Conservation (phyloP, 2,113 vertebrate species). For the Leptobrachium leishanense region DNA sequence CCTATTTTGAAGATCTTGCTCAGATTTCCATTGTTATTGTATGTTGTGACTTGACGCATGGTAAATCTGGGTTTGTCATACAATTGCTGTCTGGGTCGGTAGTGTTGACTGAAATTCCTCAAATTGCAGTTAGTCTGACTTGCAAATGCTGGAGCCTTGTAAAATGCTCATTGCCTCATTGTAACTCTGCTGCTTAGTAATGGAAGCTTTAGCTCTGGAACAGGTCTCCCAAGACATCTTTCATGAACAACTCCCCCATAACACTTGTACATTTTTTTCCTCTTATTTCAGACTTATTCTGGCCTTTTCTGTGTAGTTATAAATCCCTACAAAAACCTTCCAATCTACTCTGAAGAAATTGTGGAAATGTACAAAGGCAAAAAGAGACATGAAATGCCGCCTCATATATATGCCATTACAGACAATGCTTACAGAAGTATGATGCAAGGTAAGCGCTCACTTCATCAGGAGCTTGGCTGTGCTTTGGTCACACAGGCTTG, state of each 20-base stretch:
- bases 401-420: constrained; percentile 97
- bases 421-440: constrained; percentile 97
- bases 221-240: too few species aligned
- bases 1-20: too few species aligned
- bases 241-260: neutral
- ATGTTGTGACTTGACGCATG: too few species aligned
- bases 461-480: too few species aligned
- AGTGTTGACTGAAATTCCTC: neutral
- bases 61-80: neutral
- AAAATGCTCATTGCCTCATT: too few species aligned
- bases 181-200: too few species aligned
- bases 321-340: constrained; percentile 98
- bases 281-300: constrained; percentile 85
- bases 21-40: too few species aligned
- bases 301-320: constrained; percentile 98
- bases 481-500: too few species aligned
- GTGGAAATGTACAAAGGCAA: constrained; percentile 99
- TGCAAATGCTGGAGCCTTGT: too few species aligned
- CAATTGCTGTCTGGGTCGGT: neutral
- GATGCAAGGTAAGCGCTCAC: constrained; percentile 89
- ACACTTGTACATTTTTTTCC: neutral
- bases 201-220: too few species aligned
- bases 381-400: constrained; percentile 97
- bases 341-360: constrained; percentile 98
- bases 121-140: neutral